Evolutionary conservation across 2,888 invertebrate genomes (phyloP).

Genomic region (Dioctria linearis): DNA sequence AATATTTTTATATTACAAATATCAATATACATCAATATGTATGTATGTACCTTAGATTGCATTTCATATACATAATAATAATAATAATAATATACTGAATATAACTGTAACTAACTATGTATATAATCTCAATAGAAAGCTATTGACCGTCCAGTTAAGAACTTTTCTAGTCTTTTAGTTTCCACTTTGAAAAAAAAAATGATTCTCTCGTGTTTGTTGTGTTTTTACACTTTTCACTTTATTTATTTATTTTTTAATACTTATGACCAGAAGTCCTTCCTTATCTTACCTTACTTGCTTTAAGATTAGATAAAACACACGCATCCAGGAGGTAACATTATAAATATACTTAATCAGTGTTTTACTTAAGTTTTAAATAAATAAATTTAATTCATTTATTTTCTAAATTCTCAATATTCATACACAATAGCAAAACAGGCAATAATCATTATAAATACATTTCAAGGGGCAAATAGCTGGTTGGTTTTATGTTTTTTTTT

Average conservation of each 20-base stretch:
- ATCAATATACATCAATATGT: conserved; percentile 38
- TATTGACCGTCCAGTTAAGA: conserved; percentile 43
- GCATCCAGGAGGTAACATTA: conserved; percentile 23
- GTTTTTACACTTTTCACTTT: not conserved
- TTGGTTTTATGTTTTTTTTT: not conserved
- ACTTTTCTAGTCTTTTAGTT: conserved; percentile 38
- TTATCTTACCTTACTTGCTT: not conserved
- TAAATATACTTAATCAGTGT: conserved; percentile 3
- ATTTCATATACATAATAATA: not conserved
- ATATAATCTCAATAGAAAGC: conserved; percentile 48
- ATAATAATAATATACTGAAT: conserved; percentile 28
- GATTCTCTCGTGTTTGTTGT: not conserved
- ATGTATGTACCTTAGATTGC: conserved; percentile 34
- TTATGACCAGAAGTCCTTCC: not conserved
- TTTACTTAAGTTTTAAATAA: conserved; percentile 21
- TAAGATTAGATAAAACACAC: not conserved
- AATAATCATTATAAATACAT: conserved; percentile 25
- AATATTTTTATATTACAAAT: conserved; percentile 42
- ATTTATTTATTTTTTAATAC: not conserved
- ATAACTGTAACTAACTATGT: conserved; percentile 47
- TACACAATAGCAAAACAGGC: conserved; percentile 38
- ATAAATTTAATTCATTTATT: conserved; percentile 42
- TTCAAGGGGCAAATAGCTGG: not conserved
- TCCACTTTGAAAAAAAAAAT: not conserved
- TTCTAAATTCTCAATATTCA: conserved; percentile 40